Percentiles rank a stretch among this genome's conserved stretches.
Conservation (phyloP, 2,113 vertebrate genomes). For the Probosciger aterrimus region DNA sequence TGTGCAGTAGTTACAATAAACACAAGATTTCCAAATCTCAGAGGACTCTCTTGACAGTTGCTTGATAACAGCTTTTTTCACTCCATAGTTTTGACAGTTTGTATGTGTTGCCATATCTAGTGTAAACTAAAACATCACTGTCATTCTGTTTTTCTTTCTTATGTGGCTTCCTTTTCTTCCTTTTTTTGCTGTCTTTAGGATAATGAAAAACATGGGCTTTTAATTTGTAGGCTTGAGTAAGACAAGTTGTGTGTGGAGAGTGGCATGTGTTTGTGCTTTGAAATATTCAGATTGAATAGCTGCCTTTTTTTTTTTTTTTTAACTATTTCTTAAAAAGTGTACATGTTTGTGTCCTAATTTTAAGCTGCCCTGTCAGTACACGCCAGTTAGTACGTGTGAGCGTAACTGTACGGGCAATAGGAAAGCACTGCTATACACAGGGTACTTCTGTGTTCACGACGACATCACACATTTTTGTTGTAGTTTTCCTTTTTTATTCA, state of each 20-base stretch:
- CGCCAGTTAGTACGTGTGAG: background rate
- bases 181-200: constrained; percentile 68
- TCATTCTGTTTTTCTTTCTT: constrained; percentile 83
- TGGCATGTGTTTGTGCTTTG: constrained; percentile 76
- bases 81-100: constrained; percentile 87
- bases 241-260: constrained; percentile 73
- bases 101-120: constrained; percentile 84
- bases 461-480: background rate
- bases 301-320: constrained; percentile 16
- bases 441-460: background rate
- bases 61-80: constrained; percentile 87
- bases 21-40: constrained; percentile 86
- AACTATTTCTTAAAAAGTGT: constrained; percentile 12
- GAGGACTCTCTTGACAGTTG: constrained; percentile 86
- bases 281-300: constrained; percentile 64
- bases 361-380: constrained; percentile 55
- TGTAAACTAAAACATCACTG: constrained; percentile 88
- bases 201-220: constrained; percentile 82
- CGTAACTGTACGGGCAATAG: background rate
- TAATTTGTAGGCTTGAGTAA: constrained; percentile 73
- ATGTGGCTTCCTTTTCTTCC: constrained; percentile 70
- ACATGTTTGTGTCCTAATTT: constrained; percentile 6
- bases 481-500: background rate
- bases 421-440: background rate
- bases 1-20: constrained; percentile 86